These are phyloP conservation scores for Scaptomyza flava DNA, from an alignment of 2,888 invertebrate genomes.

Conservation along the genomic window DNA sequence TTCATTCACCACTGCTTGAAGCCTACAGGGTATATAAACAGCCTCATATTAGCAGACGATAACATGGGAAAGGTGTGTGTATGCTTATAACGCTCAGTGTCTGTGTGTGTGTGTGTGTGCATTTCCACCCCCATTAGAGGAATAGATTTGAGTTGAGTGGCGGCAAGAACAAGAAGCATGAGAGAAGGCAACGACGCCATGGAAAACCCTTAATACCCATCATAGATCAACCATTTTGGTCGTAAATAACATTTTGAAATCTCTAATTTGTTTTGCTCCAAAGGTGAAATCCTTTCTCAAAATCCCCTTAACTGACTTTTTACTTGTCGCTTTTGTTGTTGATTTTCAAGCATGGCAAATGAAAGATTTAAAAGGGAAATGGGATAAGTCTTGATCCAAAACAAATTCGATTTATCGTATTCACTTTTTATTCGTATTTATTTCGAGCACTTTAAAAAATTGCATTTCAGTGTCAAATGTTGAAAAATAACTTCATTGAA, in stretches of 20 bases:
- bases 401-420: conserved; percentile 1
- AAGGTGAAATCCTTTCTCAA: conserved; percentile 78
- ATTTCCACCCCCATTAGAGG: conserved; percentile 42
- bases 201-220: conserved; percentile 72
- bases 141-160: conserved; percentile 7
- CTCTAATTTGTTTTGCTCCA: conserved; percentile 81
- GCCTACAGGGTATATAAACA: conserved; percentile 19
- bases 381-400: conserved; percentile 28
- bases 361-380: conserved; percentile 35
- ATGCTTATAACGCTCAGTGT: conserved; percentile 32
- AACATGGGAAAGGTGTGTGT: conserved; percentile 18
- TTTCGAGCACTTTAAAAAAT: conserved; percentile 2
- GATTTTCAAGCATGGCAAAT: conserved; percentile 34
- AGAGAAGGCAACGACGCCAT: conserved; percentile 47
- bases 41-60: conserved; percentile 13
- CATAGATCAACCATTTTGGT: conserved; percentile 81
- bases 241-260: conserved; percentile 81
- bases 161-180: conserved; percentile 40
- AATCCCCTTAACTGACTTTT: conserved; percentile 54
- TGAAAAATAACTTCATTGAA: conserved; percentile 34
- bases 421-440: background rate
- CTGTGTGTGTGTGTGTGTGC: conserved; percentile 1
- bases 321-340: conserved; percentile 43
- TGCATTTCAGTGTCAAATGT: conserved; percentile 26
- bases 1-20: background rate